Conservation (phyloP, 2,113 vertebrate species). For the Caloenas nicobarica region DNA sequence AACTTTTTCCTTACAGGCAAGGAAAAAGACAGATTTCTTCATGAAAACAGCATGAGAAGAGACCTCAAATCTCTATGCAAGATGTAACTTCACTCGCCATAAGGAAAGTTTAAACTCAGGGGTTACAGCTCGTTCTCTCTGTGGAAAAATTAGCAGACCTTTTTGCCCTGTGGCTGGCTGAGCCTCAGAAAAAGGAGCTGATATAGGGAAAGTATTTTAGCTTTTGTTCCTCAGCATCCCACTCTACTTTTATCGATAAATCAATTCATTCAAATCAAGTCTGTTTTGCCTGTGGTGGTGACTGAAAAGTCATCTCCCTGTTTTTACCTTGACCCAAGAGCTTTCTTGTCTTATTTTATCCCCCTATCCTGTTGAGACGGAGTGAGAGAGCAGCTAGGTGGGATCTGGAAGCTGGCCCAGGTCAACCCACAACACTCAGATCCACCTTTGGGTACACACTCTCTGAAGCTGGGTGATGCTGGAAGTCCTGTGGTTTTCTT, state of each 20-base stretch:
- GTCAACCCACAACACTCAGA: not conserved
- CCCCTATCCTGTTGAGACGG: not conserved
- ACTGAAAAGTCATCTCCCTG: not conserved
- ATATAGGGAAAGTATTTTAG: not conserved
- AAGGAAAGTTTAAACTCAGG: not conserved
- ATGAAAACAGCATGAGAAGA: not conserved
- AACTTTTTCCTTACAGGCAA: not conserved
- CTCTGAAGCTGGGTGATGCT: slow-evolving; percentile 62
- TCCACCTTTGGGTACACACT: slow-evolving; percentile 54
- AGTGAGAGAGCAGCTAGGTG: not conserved
- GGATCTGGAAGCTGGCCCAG: not conserved
- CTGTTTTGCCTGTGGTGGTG: not conserved
- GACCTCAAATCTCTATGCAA: not conserved
- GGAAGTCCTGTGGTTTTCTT: slow-evolving; percentile 50
- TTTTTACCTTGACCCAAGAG: not conserved
- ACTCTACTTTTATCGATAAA: not conserved
- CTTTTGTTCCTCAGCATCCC: not conserved
- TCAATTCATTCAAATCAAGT: not conserved
- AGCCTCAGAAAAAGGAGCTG: not conserved
- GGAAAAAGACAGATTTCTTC: not conserved
- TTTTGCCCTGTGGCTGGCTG: not conserved
- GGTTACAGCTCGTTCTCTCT: not conserved
- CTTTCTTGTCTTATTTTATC: not conserved
- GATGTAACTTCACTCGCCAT: not conserved
- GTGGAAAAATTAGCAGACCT: not conserved